Conservation (phyloP, 2,113 vertebrate genomes). For the Oxyruncus cristatus region DNA sequence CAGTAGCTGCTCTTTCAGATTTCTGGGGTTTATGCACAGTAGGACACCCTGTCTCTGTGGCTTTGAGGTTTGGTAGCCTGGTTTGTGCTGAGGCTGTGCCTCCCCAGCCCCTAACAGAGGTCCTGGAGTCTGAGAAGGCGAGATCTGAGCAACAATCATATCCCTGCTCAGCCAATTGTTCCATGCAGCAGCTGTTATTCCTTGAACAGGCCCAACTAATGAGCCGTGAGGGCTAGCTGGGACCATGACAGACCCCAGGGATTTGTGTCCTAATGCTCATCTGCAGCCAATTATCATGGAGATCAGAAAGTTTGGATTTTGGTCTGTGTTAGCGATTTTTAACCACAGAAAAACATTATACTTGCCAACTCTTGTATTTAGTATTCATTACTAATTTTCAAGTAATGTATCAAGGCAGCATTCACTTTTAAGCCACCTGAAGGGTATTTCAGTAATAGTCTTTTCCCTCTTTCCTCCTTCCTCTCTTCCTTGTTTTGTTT, state of each 20-base stretch:
- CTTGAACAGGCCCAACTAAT: not conserved
- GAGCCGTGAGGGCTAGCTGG: not conserved
- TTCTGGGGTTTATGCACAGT: not conserved
- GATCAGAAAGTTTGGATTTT: not conserved
- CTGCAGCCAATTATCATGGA: not conserved
- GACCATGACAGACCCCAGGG: not conserved
- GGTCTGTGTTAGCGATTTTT: not conserved
- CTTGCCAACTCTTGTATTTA: not conserved
- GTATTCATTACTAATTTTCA: not conserved
- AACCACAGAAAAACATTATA: not conserved
- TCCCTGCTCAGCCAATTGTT: not conserved
- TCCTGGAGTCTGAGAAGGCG: not conserved
- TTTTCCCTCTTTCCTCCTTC: not conserved
- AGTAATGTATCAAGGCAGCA: not conserved
- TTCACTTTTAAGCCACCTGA: not conserved
- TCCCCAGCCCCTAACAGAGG: not conserved
- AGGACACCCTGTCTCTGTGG: not conserved
- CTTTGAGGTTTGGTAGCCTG: not conserved
- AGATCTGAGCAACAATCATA: rapidly evolving
- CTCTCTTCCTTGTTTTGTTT: not conserved
- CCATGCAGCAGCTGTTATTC: not conserved
- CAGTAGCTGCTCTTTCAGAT: not conserved
- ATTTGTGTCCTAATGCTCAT: not conserved
- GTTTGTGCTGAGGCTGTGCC: not conserved
- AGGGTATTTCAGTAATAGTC: not conserved